These are phyloP conservation scores for Siniperca obscura DNA, from an alignment of 2,797 vertebrate species.

Conservation along the genomic window DNA sequence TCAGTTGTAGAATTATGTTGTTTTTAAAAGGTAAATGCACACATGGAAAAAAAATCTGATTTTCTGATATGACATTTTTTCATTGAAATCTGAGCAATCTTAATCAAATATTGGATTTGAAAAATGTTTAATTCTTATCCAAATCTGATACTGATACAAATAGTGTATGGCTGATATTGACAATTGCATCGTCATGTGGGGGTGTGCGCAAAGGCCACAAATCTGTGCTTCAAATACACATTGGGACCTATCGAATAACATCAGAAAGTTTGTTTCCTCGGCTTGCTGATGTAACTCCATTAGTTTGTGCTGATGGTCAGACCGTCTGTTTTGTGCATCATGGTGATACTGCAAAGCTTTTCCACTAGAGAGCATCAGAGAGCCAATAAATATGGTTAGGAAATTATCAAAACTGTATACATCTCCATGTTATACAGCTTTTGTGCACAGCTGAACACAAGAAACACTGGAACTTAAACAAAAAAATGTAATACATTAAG, in stretches of 20 bases:
- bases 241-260: background rate
- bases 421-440: background rate
- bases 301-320: background rate
- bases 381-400: constrained; percentile 1
- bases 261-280: background rate
- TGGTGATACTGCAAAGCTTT: constrained; percentile 20
- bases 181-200: background rate
- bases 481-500: background rate
- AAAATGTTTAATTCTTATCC: background rate
- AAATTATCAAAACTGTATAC: background rate
- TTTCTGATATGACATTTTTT: background rate
- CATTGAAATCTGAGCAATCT: background rate
- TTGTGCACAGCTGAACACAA: constrained; percentile 3
- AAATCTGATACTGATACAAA: background rate
- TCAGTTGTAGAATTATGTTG: background rate
- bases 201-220: background rate
- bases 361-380: constrained; percentile 69
- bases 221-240: background rate
- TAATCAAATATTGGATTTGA: background rate
- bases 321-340: background rate
- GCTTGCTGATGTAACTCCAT: background rate
- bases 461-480: background rate
- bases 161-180: background rate
- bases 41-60: background rate
- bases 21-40: background rate